Conservation (phyloP, 2,113 vertebrate species). For the Psammodynastes pulverulentus region DNA sequence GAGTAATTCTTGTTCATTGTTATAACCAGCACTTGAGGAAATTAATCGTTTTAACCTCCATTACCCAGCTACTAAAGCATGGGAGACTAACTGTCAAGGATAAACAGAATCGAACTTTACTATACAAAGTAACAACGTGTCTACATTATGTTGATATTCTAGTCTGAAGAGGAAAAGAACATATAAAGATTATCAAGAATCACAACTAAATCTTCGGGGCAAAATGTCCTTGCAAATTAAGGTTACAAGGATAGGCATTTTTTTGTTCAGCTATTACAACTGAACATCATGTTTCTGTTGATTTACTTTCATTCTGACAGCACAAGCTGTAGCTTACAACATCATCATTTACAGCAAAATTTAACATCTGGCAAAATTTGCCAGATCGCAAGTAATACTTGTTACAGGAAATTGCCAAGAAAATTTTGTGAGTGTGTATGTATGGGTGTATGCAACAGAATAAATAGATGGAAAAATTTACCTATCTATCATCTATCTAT, state of each 20-base stretch:
- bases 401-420: background rate
- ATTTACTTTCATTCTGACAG: background rate
- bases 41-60: background rate
- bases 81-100: background rate
- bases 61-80: background rate
- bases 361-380: background rate
- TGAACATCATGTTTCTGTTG: background rate
- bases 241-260: background rate
- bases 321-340: background rate
- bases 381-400: background rate
- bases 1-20: background rate
- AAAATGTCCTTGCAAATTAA: background rate
- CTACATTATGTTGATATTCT: background rate
- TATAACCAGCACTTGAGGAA: background rate
- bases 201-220: background rate
- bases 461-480: background rate
- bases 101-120: background rate
- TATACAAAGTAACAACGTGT: background rate
- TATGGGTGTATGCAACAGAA: background rate
- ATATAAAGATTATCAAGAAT: background rate
- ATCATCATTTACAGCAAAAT: background rate
- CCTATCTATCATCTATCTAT: background rate
- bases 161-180: background rate
- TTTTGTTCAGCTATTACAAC: background rate
- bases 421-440: background rate